Percentiles rank a stretch among this genome's conserved stretches.
Evolutionary conservation across 2,797 vertebrate species (phyloP).

Genomic region (Strix occidentalis): DNA sequence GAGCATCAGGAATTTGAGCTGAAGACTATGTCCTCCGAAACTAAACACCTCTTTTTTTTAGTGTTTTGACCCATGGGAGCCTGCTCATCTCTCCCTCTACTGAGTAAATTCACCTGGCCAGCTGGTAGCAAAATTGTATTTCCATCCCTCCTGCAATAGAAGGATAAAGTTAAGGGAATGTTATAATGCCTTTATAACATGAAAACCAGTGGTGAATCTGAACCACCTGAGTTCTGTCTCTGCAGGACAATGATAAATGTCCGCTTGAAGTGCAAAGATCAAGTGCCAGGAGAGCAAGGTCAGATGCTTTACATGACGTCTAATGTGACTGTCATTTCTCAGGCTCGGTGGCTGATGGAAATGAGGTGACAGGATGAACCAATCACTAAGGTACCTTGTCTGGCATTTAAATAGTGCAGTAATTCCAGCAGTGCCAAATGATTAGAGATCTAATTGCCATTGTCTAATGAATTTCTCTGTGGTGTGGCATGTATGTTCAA

Average conservation of each 20-base stretch:
- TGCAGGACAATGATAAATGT: constrained; percentile 73
- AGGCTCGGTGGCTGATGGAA: constrained; percentile 85
- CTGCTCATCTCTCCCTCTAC: neutral
- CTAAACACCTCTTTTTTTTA: neutral
- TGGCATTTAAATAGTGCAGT: constrained; percentile 84
- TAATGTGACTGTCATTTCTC: constrained; percentile 87
- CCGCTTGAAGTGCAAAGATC: constrained; percentile 74
- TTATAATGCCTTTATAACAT: constrained; percentile 20
- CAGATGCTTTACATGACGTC: constrained; percentile 77
- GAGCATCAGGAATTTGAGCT: neutral
- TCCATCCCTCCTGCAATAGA: neutral
- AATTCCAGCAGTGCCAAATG: constrained; percentile 72
- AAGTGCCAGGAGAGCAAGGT: constrained; percentile 74
- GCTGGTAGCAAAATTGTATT: neutral
- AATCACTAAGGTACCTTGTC: constrained; percentile 89
- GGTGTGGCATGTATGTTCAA: neutral
- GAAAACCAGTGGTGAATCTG: constrained; percentile 33
- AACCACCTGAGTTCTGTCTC: constrained; percentile 75
- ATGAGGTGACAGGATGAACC: constrained; percentile 86
- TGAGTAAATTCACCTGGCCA: constrained; percentile 18
- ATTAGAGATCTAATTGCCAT: constrained; percentile 81
- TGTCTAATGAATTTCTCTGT: constrained; percentile 70
- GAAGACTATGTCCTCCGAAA: neutral
- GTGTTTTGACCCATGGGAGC: neutral
- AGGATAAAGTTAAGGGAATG: constrained; percentile 6